Percentiles rank a stretch among this genome's conserved stretches.
phyloP scores from a whole-genome alignment of 2,113 vertebrate genomes.

The Erythrolamprus reginae region DNA sequence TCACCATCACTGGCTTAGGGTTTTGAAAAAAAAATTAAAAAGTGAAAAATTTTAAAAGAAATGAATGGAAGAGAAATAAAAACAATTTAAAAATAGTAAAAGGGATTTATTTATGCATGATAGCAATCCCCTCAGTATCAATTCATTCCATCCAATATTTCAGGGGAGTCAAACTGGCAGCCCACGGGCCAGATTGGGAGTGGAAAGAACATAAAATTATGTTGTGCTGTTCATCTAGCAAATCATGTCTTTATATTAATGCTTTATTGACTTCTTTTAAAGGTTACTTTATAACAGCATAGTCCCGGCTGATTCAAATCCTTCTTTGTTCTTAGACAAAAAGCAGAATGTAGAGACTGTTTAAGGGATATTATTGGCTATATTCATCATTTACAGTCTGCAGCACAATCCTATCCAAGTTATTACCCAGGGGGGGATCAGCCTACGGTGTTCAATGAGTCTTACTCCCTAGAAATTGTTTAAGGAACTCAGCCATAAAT shows the following conservation, averaged over 20 bases:
- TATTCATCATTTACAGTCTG: neutral
- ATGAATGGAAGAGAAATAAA: neutral
- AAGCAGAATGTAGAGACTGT: neutral
- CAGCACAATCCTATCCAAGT: neutral
- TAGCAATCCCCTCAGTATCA: neutral
- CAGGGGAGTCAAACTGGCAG: no score
- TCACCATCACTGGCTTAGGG: no score
- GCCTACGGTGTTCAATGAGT: neutral
- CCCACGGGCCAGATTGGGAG: no score
- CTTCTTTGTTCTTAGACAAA: neutral
- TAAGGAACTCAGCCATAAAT: neutral
- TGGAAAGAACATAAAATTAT: neutral
- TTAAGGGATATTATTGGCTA: neutral
- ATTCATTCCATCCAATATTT: neutral
- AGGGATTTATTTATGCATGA: neutral
- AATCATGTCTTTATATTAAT: neutral
- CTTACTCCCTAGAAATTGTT: neutral
- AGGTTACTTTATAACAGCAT: neutral
- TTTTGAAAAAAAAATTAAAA: slow-evolving; percentile 23
- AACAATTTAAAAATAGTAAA: neutral
- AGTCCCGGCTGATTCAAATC: neutral
- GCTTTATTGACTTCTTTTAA: neutral
- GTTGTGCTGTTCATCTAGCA: neutral
- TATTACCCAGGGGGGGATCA: neutral
- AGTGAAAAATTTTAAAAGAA: neutral